These are phyloP conservation scores for Panthera tigris DNA, from an alignment of 2,113 vertebrate species.

Conservation along the genomic window DNA sequence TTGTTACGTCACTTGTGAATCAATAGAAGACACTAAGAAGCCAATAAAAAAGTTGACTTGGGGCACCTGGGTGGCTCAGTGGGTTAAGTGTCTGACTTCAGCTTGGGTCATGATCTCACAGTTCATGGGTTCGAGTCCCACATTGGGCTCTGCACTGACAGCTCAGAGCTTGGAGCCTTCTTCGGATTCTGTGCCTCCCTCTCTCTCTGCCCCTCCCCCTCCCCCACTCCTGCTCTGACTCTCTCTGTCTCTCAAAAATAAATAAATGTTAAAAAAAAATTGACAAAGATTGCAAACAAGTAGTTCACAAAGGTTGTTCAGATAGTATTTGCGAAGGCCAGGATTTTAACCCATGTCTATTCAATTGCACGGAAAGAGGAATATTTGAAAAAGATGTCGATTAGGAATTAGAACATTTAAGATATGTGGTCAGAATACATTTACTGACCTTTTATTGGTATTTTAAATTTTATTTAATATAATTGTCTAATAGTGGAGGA, in stretches of 20 bases:
- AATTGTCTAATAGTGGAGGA: not conserved
- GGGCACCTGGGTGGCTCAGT: too few species aligned
- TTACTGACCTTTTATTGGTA: not conserved
- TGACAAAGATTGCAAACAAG: not conserved
- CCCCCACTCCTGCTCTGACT: too few species aligned
- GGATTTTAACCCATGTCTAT: not conserved
- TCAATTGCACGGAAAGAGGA: not conserved
- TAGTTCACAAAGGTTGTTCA: not conserved
- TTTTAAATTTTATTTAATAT: not conserved
- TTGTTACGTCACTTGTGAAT: not conserved
- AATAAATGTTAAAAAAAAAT: not conserved
- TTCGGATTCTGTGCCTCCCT: too few species aligned
- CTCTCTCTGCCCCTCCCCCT: too few species aligned
- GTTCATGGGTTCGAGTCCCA: too few species aligned
- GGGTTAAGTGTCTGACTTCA: too few species aligned
- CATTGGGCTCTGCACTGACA: too few species aligned
- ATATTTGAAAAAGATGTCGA: not conserved
- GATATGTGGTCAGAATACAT: not conserved
- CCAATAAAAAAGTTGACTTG: not conserved
- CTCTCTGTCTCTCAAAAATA: too few species aligned
- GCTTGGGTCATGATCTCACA: too few species aligned
- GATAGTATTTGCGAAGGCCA: not conserved
- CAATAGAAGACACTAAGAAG: not conserved
- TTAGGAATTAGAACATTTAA: constrained; percentile 6
- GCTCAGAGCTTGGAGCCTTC: too few species aligned